Conservation (phyloP, 2,888 invertebrate species). For the Netelia virgata region DNA sequence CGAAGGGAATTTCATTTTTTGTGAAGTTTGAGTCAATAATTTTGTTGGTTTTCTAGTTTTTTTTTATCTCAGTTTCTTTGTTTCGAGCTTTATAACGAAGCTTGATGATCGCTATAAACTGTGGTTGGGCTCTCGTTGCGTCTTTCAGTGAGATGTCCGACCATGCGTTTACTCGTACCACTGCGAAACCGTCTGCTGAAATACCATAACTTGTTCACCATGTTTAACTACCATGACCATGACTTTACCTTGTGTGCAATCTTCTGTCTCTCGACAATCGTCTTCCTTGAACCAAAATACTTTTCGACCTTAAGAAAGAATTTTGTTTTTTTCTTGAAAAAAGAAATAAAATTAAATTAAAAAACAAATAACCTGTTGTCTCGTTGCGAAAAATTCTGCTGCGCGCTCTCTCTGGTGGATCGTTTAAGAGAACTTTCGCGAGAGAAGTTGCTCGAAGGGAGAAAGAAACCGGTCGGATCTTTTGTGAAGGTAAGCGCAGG, state of each 20-base stretch:
- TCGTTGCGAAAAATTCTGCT: slow-evolving; percentile 17
- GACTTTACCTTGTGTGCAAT: background rate
- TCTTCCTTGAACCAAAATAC: slow-evolving; percentile 1
- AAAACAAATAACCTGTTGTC: slow-evolving; percentile 19
- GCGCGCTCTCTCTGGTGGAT: background rate
- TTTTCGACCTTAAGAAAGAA: background rate
- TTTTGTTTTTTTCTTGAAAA: background rate
- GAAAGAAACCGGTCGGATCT: background rate
- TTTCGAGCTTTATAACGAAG: background rate
- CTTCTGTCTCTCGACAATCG: background rate
- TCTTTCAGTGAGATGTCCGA: slow-evolving; percentile 10
- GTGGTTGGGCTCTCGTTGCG: background rate
- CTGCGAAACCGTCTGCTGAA: background rate
- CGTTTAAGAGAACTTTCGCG: slow-evolving; percentile 44
- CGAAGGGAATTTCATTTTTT: no score
- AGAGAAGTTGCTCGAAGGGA: background rate
- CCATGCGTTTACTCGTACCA: slow-evolving; percentile 5
- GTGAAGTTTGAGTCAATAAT: no score
- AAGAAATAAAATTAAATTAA: no score
- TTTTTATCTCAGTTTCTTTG: background rate
- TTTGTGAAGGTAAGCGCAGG: slow-evolving; percentile 6
- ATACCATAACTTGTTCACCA: background rate
- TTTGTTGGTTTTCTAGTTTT: no score
- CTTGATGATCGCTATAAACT: background rate
- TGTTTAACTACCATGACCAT: background rate